Percentiles rank a stretch among this genome's conserved stretches.
Conservation (phyloP, 2,113 vertebrate species). For the Tragelaphus scriptus region DNA sequence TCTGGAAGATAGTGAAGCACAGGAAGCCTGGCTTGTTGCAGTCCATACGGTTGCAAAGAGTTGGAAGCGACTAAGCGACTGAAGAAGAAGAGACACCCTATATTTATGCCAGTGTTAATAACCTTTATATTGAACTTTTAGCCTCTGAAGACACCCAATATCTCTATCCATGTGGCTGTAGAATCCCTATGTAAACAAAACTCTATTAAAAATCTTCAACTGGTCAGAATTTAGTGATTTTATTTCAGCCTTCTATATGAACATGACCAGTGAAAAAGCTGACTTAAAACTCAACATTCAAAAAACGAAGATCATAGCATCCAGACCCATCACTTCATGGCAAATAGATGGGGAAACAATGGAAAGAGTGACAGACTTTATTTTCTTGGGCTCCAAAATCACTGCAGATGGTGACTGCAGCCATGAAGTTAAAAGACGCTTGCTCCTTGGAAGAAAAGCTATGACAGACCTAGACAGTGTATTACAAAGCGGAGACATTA, state of each 20-base stretch:
- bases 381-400: not conserved
- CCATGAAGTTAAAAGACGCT: not conserved
- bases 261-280: not conserved
- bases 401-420: not conserved
- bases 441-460: not conserved
- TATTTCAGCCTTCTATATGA: not conserved
- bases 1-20: not conserved
- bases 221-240: not conserved
- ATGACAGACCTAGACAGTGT: not conserved
- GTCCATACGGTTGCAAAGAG: not conserved
- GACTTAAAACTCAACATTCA: not conserved
- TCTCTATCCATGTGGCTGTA: not conserved
- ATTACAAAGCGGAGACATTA: not conserved
- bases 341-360: not conserved
- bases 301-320: not conserved
- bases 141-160: not conserved
- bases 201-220: not conserved
- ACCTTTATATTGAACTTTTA: not conserved
- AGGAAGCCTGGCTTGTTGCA: not conserved
- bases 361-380: not conserved
- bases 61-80: fast-evolving
- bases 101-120: not conserved
- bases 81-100: not conserved
- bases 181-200: not conserved
- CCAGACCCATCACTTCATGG: not conserved